A percentile compares a stretch with the other conserved stretches of the same genome.
Evolutionary conservation across 2,797 vertebrate species (phyloP).

Genomic region (Hoplostethus atlanticus): DNA sequence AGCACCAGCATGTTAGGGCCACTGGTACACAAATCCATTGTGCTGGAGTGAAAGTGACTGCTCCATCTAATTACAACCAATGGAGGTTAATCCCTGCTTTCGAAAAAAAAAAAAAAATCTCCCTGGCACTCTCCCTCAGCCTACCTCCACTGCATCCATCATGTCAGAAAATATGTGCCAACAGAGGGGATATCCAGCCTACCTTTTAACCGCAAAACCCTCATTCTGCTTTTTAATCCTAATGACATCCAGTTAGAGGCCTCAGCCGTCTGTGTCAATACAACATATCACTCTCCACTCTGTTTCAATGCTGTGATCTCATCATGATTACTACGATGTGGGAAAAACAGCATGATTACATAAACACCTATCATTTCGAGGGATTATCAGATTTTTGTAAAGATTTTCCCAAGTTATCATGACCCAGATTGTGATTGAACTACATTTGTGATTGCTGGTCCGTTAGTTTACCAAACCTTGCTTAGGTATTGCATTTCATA

Average conservation of each 20-base stretch:
- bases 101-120: slow-evolving; percentile 20
- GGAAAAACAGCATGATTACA: slow-evolving; percentile 30
- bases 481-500: slow-evolving; percentile 1
- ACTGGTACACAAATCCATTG: slow-evolving; percentile 58
- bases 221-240: slow-evolving; percentile 60
- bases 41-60: slow-evolving; percentile 49
- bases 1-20: slow-evolving; percentile 28
- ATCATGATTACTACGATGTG: slow-evolving; percentile 42
- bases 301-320: slow-evolving; percentile 28
- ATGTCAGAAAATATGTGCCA: slow-evolving; percentile 62
- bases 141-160: slow-evolving; percentile 45
- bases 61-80: slow-evolving; percentile 69
- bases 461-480: slow-evolving; percentile 7
- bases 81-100: slow-evolving; percentile 61
- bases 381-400: slow-evolving; percentile 13
- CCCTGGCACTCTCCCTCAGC: slow-evolving; percentile 17
- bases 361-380: slow-evolving; percentile 33
- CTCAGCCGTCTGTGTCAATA: slow-evolving; percentile 51
- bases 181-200: slow-evolving; percentile 53
- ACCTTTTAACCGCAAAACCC: slow-evolving; percentile 55
- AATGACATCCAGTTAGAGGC: slow-evolving; percentile 59
- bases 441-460: neutral
- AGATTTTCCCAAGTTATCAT: slow-evolving; percentile 11
- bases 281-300: slow-evolving; percentile 35
- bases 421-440: slow-evolving; percentile 19